Evolutionary conservation across 2,888 invertebrate species (phyloP).

Genomic region (Hololepta plana): DNA sequence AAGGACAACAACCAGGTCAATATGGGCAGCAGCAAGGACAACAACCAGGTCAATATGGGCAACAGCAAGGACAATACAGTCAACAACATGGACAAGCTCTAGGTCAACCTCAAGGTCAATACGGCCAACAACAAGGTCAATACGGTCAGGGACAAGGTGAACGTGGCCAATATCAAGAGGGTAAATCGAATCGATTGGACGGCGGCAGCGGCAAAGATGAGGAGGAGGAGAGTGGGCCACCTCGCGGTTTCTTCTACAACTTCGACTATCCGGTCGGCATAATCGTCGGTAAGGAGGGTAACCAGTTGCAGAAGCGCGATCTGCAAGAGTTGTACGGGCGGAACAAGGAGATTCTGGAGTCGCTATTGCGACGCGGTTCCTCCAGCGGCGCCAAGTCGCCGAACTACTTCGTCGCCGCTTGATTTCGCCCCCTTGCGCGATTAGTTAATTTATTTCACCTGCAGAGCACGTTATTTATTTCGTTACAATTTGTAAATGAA

Average conservation of each 20-base stretch:
- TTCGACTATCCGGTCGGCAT: constrained; percentile 47
- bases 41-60: constrained; percentile 1
- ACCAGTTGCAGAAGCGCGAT: constrained; percentile 12
- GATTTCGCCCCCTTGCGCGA: too few species aligned
- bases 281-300: constrained; percentile 21
- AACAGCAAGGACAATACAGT: constrained; percentile 1
- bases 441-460: too few species aligned
- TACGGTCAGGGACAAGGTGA: constrained; percentile 2
- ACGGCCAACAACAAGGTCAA: constrained; percentile 5
- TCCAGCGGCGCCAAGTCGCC: too few species aligned
- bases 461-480: too few species aligned
- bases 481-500: too few species aligned
- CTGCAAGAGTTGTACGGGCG: constrained; percentile 15
- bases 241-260: constrained; percentile 55
- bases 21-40: constrained; percentile 3
- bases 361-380: constrained; percentile 16
- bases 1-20: constrained; percentile 2
- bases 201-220: constrained; percentile 12
- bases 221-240: constrained; percentile 30
- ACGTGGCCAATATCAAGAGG: constrained; percentile 2
- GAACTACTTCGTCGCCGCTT: too few species aligned
- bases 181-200: constrained; percentile 11
- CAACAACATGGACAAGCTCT: too few species aligned
- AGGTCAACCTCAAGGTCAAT: constrained; percentile 1
- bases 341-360: constrained; percentile 18